Base-by-base conservation (phyloP, 2,113 vertebrate genomes). In the Siniperca knerii region DNA sequence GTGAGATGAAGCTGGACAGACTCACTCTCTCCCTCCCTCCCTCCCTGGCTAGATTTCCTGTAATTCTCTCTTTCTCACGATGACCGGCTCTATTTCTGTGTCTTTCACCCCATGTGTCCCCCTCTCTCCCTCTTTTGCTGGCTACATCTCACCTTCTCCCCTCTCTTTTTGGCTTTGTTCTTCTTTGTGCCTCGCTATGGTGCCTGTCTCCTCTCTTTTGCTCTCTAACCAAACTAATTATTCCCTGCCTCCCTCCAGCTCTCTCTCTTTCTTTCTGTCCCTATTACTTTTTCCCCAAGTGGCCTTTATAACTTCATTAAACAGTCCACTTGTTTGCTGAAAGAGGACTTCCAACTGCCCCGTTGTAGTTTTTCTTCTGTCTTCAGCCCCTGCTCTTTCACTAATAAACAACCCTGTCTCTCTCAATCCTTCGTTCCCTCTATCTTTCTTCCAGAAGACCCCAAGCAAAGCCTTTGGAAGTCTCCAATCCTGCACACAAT, bases 381-480 rank as follows among this genome's bases (percentile, higher is more conserved):
- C 44, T 23, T 78, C 33, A 66, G 77, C 46, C 76, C 66, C 62
- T 21, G 35, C 35, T 84, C 71, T 70, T 83, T 83, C 54, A 80
- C 54, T 69, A 72, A 81, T 72, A 84, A 91, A 78, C 71, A 60
- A 20, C 12, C 62, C 68, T 61, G 15, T 21, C n/a, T 83, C 72
- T 79, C 80, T 77, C 33, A 35, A 25, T 79, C 48, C 37, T 21
- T 73, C 8, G 0, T 1, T 71, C 76, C 21, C 29, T 82, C 13
- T 35, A 21, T 77, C 81, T 68, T 52, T 85, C 70, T 60, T 84
- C 60, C 75, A 91, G 65, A 84, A 61, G 81, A 90, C 93, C 90
- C 90, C 91, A 92, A 93, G 89, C 87, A 92, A 91, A 92, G 93
- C 12, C 10, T 82, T 48, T 92, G 76, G 79, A 89, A 89, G 62